A percentile compares a stretch with the other conserved stretches of the same genome.
Evolutionary conservation across 2,888 invertebrate species (phyloP).

Genomic region (Exocentrus adspersus): DNA sequence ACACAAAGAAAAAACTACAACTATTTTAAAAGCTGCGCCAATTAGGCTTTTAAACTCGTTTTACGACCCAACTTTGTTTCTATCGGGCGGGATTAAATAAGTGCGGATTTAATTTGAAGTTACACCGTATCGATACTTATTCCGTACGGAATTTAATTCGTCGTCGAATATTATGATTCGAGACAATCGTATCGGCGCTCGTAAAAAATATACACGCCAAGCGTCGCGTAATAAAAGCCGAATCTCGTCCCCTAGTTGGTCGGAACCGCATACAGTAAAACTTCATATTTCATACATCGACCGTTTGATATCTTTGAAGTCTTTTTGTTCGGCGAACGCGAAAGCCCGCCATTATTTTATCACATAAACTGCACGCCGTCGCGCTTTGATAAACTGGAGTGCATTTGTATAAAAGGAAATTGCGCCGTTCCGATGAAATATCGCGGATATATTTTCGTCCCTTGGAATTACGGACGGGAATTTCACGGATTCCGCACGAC

Average conservation of each 20-base stretch:
- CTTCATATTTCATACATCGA: slow-evolving; percentile 33
- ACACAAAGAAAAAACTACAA: slow-evolving; percentile 38
- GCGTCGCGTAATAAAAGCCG: slow-evolving; percentile 26
- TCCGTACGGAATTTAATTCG: slow-evolving; percentile 9
- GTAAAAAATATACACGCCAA: slow-evolving; percentile 22
- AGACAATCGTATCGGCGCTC: slow-evolving; percentile 19
- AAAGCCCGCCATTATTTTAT: slow-evolving; percentile 16
- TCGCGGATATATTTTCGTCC: not conserved
- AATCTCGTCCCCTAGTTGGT: slow-evolving; percentile 18
- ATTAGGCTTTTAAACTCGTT: slow-evolving; percentile 42
- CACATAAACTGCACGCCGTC: slow-evolving; percentile 9
- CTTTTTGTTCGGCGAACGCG: slow-evolving; percentile 23
- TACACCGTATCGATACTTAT: slow-evolving; percentile 17
- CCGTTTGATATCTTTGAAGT: slow-evolving; percentile 29
- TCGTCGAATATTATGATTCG: slow-evolving; percentile 11
- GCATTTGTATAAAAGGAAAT: slow-evolving; percentile 7
- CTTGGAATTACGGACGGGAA: not conserved
- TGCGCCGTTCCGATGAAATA: slow-evolving; percentile 4
- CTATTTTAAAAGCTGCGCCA: slow-evolving; percentile 45
- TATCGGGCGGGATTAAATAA: slow-evolving; percentile 37
- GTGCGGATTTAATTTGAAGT: slow-evolving; percentile 37
- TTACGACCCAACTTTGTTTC: slow-evolving; percentile 40
- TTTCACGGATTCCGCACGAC: no score
- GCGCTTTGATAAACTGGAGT: slow-evolving; percentile 10
- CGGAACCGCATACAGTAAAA: slow-evolving; percentile 21